These are phyloP conservation scores for Sycobia sp. DNA, from an alignment of 1,140 invertebrate genomes.

Conservation along the genomic window DNA sequence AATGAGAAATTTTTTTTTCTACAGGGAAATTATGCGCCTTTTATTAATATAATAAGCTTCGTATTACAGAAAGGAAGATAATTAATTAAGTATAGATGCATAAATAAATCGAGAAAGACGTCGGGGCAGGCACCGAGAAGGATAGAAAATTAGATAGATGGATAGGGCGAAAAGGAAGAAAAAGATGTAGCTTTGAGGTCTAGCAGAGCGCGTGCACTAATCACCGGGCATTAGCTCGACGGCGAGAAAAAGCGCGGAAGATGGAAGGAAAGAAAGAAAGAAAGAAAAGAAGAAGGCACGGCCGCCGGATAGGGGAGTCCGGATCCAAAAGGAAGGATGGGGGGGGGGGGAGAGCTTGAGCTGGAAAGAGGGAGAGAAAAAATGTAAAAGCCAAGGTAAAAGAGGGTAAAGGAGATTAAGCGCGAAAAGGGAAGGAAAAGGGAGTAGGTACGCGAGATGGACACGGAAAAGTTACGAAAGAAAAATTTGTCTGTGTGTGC, in stretches of 20 bases:
- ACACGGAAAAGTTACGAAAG: no score
- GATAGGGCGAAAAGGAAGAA: not conserved
- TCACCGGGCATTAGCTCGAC: conserved; percentile 16
- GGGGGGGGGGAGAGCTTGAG: no score
- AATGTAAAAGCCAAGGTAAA: conserved; percentile 14
- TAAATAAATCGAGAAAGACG: not conserved
- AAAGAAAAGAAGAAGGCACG: not conserved
- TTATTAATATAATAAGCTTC: no score
- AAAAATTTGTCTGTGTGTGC: no score
- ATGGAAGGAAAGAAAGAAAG: not conserved
- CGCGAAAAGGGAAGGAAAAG: not conserved
- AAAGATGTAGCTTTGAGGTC: conserved; percentile 4
- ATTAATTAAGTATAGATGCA: no score
- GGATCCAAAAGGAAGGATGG: no score
- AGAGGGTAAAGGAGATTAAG: not conserved
- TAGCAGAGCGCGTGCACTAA: conserved; percentile 19
- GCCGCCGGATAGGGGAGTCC: no score
- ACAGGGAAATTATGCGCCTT: no score
- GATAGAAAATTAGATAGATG: not conserved
- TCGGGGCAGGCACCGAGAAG: not conserved
- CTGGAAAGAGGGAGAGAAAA: no score
- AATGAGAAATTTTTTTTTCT: no score
- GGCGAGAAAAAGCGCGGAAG: not conserved
- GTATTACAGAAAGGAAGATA: no score
- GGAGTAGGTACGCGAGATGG: no score